Evolutionary conservation across 2,888 invertebrate genomes (phyloP), one percentile per base, ranked within the genome.

Genomic region (Cerastis rubricosa): DNA sequence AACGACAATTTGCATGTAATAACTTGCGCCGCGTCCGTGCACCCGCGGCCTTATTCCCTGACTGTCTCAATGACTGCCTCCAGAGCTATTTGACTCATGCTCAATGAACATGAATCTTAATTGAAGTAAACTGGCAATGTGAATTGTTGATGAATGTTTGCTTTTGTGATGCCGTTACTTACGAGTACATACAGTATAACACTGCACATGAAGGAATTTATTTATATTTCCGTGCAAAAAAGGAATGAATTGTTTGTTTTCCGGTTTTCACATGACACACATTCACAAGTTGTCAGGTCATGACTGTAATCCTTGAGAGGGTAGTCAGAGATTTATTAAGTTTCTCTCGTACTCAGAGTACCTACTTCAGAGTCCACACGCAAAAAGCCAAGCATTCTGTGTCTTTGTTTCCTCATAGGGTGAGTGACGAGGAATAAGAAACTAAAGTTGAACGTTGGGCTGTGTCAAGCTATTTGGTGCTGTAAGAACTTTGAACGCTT

Each of bases 61-160:
- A 91, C 90, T 89, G 86, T 92, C 93, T 96, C 94, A 96, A 95
- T 95, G 95, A 93, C 91, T 88, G 89, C 81, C 73, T 74, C 76
- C 78, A 85, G 86, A 86, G 87, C 90, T 91, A 88, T 91, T 90
- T 94, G 95, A 95, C 92, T 95, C 96, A 95, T 85, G 88, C 91
- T 95, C 95, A 95, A 95, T 95, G 95, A 94, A 94, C 93, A 95
- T 94, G 93, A 92, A 92, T 92, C 93, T 93, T 94, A 95, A 96
- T 96, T 94, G 95, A 94, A 93, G 88, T 90, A 91, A 92, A 91
- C 90, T 91, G 88, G 87, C 88, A 90, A 91, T 90, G 88, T 87
- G 88, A 89, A 91, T 91, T 90, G 90, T 89, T 92, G 90, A 90
- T 88, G 85, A 90, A 89, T 87, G 85, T 84, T 78, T 76, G 78